phyloP scores from a whole-genome alignment of 2,797 vertebrate genomes.

The Nannoperca obscura region DNA sequence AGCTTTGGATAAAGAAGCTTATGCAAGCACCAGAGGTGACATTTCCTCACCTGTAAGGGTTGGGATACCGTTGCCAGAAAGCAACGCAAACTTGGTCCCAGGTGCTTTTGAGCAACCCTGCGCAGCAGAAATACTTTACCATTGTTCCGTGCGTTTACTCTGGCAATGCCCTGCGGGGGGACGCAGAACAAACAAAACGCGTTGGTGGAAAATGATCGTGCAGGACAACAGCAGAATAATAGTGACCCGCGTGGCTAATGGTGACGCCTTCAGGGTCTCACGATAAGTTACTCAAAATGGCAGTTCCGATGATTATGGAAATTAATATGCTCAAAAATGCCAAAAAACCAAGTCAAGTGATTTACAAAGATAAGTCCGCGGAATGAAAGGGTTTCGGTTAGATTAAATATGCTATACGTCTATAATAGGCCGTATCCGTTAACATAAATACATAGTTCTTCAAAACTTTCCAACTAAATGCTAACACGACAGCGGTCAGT shows the following conservation, averaged over 20 bases:
- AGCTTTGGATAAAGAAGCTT: fast-evolving
- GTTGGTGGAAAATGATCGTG: no score
- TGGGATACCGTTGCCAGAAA: conserved; percentile 97
- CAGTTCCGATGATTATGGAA: background rate
- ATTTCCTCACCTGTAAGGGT: conserved; percentile 91
- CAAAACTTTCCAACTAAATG: background rate
- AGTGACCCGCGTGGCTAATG: background rate
- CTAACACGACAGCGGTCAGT: conserved; percentile 20
- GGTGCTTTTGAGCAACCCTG: conserved; percentile 91
- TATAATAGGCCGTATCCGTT: fast-evolving
- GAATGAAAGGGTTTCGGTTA: background rate
- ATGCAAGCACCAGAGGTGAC: background rate
- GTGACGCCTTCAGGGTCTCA: background rate
- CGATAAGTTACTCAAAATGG: background rate
- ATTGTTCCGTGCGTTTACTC: conserved; percentile 84
- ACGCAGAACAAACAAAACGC: conserved; percentile 2
- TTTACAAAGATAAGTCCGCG: background rate
- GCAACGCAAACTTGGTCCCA: conserved; percentile 98
- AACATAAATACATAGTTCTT: fast-evolving
- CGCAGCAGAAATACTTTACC: conserved; percentile 94
- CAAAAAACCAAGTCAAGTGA: background rate
- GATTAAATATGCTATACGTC: background rate
- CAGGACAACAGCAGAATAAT: background rate
- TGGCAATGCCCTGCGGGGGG: conserved; percentile 43
- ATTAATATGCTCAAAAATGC: background rate